phyloP scores from a whole-genome alignment of 2,797 vertebrate species.

The Poeciliopsis turneri region DNA sequence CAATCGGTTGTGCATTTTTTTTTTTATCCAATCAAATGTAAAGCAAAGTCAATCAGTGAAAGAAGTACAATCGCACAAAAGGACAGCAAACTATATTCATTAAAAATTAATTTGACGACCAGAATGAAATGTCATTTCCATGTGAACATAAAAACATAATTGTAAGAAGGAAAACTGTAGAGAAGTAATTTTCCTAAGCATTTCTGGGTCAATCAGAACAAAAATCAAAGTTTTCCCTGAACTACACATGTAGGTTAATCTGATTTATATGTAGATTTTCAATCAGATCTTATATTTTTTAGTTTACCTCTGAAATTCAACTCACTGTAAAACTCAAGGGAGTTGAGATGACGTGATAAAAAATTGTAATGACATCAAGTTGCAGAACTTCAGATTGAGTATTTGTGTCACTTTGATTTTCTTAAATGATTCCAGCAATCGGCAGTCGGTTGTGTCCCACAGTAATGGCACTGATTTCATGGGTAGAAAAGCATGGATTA shows the following conservation, averaged over 20 bases:
- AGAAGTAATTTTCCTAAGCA: background rate
- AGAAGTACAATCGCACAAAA: background rate
- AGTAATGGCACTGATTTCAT: constrained; percentile 28
- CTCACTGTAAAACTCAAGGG: background rate
- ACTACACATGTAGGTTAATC: background rate
- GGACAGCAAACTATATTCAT: background rate
- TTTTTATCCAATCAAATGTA: background rate
- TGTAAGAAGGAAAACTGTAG: background rate
- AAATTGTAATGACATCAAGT: background rate
- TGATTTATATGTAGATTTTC: background rate
- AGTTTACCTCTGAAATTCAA: background rate
- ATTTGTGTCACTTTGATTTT: constrained; percentile 26
- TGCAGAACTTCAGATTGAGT: constrained; percentile 27
- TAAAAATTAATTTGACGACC: background rate
- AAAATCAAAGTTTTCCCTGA: background rate
- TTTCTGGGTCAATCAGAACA: background rate
- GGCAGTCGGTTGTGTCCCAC: background rate
- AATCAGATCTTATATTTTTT: background rate
- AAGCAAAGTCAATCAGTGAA: background rate
- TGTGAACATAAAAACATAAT: background rate
- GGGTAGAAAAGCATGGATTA: constrained; percentile 38
- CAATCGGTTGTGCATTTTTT: background rate
- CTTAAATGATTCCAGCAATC: constrained; percentile 21
- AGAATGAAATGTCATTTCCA: background rate
- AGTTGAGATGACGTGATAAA: constrained; percentile 17